phyloP scores from a whole-genome alignment of 2,888 invertebrate species.

The Dryocosmus kuriphilus region DNA sequence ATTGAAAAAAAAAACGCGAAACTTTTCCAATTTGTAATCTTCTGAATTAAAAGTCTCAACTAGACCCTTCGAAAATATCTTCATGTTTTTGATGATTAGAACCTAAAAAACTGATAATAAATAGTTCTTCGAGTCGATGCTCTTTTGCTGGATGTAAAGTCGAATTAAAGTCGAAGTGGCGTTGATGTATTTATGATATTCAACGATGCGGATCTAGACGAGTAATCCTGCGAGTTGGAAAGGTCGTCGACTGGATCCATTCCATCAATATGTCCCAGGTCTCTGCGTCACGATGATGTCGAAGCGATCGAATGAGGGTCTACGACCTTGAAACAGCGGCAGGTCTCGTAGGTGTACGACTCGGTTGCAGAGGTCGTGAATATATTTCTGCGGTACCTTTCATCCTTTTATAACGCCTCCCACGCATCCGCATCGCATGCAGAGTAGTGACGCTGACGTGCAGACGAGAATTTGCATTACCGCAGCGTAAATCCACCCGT shows the following conservation, averaged over 20 bases:
- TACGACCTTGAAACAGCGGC: conserved; percentile 57
- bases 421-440: conserved; percentile 57
- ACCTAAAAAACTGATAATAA: not conserved
- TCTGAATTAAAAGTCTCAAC: too few species aligned
- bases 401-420: conserved; percentile 59
- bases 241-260: conserved; percentile 48
- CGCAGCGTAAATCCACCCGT: conserved; percentile 49
- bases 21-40: too few species aligned
- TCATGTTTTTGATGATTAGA: too few species aligned
- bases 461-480: conserved; percentile 54
- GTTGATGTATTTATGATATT: conserved; percentile 41
- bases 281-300: conserved; percentile 48
- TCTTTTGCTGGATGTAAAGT: not conserved
- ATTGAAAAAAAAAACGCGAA: not conserved
- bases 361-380: conserved; percentile 54
- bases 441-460: conserved; percentile 53
- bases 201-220: conserved; percentile 42
- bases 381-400: conserved; percentile 59
- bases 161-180: conserved; percentile 38
- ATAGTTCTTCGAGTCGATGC: not conserved
- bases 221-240: conserved; percentile 40
- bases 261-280: conserved; percentile 46
- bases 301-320: conserved; percentile 49
- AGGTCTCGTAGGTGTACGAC: conserved; percentile 52
- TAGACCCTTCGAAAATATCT: too few species aligned